A percentile compares a stretch with the other conserved stretches of the same genome.
phyloP scores from a whole-genome alignment of 2,113 vertebrate genomes.

The Larimichthys crocea region DNA sequence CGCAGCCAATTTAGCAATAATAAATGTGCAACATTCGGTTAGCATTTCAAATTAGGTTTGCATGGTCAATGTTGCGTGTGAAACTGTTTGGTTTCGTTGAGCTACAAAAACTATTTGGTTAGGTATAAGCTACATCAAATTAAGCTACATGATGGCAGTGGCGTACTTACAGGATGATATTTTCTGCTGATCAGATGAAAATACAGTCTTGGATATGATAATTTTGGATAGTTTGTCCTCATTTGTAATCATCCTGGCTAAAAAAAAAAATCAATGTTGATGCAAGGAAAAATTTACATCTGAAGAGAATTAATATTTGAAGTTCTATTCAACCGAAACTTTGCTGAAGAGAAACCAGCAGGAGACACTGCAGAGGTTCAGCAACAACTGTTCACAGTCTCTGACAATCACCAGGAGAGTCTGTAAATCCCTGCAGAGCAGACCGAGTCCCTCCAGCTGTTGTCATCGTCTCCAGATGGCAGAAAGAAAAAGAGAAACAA shows the following conservation, averaged over 20 bases:
- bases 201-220: background rate
- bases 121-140: too few species aligned
- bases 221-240: background rate
- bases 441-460: constrained; percentile 44
- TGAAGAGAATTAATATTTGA: background rate
- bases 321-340: background rate
- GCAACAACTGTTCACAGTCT: constrained; percentile 23
- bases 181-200: background rate
- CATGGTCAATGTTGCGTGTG: too few species aligned
- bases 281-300: background rate
- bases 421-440: constrained; percentile 32
- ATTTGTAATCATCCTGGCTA: background rate
- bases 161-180: too few species aligned
- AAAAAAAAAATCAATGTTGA: background rate
- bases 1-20: too few species aligned
- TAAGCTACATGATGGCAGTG: too few species aligned
- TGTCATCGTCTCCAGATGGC: constrained; percentile 47
- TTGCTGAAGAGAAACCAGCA: background rate
- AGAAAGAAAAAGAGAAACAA: constrained; percentile 14
- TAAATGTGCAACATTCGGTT: too few species aligned
- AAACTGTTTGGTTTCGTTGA: too few species aligned
- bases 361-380: background rate
- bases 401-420: constrained; percentile 15
- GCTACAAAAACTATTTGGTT: too few species aligned
- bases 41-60: too few species aligned